A percentile compares a stretch with the other conserved stretches of the same genome.
Evolutionary conservation across 2,888 invertebrate genomes (phyloP).

Genomic region (Polydrusus pterygomalis): DNA sequence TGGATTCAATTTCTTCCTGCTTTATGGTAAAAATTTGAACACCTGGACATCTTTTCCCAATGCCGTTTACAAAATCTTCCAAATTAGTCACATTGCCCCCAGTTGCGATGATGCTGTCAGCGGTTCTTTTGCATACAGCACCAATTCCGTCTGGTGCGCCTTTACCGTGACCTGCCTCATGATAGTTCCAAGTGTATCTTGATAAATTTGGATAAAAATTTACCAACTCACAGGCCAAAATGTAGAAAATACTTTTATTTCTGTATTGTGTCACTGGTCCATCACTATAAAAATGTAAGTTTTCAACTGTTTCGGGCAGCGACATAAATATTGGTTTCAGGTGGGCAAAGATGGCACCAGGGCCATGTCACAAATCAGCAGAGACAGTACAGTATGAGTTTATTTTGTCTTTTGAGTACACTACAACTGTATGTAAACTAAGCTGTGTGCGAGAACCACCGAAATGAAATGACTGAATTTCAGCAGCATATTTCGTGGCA

Average conservation of each 20-base stretch:
- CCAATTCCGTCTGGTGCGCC: conserved; percentile 66
- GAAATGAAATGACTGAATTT: too few species aligned
- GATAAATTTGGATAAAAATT: conserved; percentile 58
- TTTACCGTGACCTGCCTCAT: conserved; percentile 64
- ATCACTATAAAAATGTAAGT: conserved; percentile 65
- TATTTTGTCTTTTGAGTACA: too few species aligned
- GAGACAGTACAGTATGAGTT: too few species aligned
- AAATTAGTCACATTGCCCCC: conserved; percentile 45
- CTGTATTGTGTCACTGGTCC: conserved; percentile 65
- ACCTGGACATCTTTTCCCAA: too few species aligned
- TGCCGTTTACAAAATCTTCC: too few species aligned
- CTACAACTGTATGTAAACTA: too few species aligned
- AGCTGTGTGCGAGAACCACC: too few species aligned
- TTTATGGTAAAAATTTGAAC: too few species aligned
- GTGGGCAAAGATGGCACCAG: not conserved
- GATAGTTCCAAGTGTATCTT: conserved; percentile 62
- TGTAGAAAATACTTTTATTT: conserved; percentile 20
- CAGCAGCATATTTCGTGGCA: too few species aligned
- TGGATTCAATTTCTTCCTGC: too few species aligned
- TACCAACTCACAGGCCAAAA: conserved; percentile 60
- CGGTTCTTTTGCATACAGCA: conserved; percentile 65
- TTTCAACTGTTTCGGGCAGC: conserved; percentile 59
- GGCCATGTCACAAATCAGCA: too few species aligned
- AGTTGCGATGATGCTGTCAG: conserved; percentile 63
- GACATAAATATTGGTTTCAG: conserved; percentile 56